Conservation (phyloP, 2,797 vertebrate genomes). For the Hipposideros larvatus region DNA sequence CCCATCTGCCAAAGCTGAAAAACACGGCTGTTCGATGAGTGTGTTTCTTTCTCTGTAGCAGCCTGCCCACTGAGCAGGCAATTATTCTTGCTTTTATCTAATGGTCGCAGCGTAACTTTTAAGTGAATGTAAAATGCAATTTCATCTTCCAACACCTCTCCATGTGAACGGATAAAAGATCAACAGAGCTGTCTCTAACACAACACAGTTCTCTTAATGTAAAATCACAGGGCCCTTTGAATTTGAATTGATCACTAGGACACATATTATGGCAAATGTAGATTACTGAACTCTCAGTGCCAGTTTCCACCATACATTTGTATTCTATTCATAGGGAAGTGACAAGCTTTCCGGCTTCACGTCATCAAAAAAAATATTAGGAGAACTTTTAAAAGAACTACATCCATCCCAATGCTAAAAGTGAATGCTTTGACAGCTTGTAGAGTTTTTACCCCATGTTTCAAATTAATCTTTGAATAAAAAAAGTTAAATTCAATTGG, state of each 20-base stretch:
- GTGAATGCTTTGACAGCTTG: conserved; percentile 58
- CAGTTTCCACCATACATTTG: background rate
- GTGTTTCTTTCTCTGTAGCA: conserved; percentile 79
- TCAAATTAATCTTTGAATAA: conserved; percentile 70
- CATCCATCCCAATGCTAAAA: conserved; percentile 65
- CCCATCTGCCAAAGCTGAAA: conserved; percentile 78
- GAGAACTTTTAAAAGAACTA: conserved; percentile 68
- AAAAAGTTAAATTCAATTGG: conserved; percentile 60
- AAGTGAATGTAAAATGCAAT: conserved; percentile 78
- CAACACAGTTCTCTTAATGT: conserved; percentile 18
- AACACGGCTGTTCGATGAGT: conserved; percentile 82
- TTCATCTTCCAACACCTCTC: conserved; percentile 70
- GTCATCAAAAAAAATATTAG: conserved; percentile 62
- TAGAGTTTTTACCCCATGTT: conserved; percentile 57
- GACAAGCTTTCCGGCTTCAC: conserved; percentile 37
- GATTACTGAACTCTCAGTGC: background rate
- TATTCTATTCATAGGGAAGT: conserved; percentile 63
- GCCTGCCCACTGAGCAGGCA: conserved; percentile 83
- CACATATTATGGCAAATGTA: conserved; percentile 2
- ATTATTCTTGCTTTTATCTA: conserved; percentile 86
- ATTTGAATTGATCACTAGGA: conserved; percentile 38
- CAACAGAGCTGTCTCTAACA: conserved; percentile 63
- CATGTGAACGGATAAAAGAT: conserved; percentile 68
- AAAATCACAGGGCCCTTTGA: conserved; percentile 59
- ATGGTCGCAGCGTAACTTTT: conserved; percentile 78